A percentile compares a stretch with the other conserved stretches of the same genome.
phyloP scores from a whole-genome alignment of 1,140 invertebrate genomes.

The Zaprionus camerounensis region DNA sequence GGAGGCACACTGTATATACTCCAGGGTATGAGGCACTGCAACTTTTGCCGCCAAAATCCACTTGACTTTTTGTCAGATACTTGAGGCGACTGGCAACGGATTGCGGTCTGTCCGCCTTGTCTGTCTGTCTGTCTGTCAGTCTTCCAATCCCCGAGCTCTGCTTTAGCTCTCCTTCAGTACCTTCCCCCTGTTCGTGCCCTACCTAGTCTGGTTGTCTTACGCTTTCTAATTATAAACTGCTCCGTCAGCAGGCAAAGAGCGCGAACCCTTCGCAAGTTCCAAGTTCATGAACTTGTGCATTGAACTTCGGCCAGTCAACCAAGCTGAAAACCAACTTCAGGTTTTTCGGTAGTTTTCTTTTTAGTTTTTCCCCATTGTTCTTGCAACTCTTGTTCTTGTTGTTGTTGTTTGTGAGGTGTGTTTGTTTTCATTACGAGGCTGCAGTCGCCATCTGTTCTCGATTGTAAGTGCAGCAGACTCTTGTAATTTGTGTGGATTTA shows the following conservation, averaged over 20 bases:
- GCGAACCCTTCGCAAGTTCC: slow-evolving; percentile 64
- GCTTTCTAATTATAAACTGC: slow-evolving; percentile 80
- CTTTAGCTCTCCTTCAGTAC: slow-evolving; percentile 18
- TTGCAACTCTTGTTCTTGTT: slow-evolving; percentile 15
- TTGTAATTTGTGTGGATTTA: slow-evolving; percentile 74
- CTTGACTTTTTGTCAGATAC: slow-evolving; percentile 67
- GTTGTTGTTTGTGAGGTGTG: slow-evolving; percentile 37
- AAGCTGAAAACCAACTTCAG: slow-evolving; percentile 50
- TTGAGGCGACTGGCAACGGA: slow-evolving; percentile 52
- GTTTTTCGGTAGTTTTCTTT: slow-evolving; percentile 45
- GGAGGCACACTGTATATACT: not conserved
- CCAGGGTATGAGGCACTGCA: slow-evolving; percentile 43
- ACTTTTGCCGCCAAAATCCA: slow-evolving; percentile 74
- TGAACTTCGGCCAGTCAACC: slow-evolving; percentile 69
- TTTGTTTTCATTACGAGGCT: slow-evolving; percentile 74
- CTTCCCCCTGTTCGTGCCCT: not conserved
- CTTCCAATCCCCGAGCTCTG: slow-evolving; percentile 21
- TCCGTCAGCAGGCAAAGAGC: slow-evolving; percentile 61
- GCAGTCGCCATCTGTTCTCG: slow-evolving; percentile 72
- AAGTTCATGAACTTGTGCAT: slow-evolving; percentile 82
- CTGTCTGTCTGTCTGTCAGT: not conserved
- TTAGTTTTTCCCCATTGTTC: slow-evolving; percentile 30
- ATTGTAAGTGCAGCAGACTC: slow-evolving; percentile 71
- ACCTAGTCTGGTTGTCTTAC: slow-evolving; percentile 31
- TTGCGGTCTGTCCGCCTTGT: slow-evolving; percentile 27